These are phyloP conservation scores for Pilophorus perplexus DNA, from an alignment of 2,888 invertebrate species.

Conservation along the genomic window DNA sequence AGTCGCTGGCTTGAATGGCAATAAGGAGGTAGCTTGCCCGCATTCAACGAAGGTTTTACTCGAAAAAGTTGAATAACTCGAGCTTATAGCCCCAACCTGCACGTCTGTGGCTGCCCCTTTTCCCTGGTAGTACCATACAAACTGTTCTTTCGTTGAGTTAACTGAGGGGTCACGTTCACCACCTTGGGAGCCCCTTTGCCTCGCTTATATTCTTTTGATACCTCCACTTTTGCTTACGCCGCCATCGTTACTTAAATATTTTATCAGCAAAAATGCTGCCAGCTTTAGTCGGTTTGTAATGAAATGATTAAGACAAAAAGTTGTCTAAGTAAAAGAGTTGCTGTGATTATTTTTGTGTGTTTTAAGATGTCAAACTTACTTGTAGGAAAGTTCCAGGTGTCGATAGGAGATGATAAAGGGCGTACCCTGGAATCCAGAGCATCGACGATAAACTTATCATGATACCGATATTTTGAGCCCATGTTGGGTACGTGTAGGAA, in stretches of 20 bases:
- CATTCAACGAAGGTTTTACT: background rate
- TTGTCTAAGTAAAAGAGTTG: too few relatives aligned
- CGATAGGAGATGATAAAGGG: constrained; percentile 59
- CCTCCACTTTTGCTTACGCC: background rate
- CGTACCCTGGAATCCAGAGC: constrained; percentile 65
- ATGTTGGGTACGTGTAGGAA: constrained; percentile 59
- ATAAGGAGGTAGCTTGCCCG: background rate
- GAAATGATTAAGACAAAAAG: too few relatives aligned
- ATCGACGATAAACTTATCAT: constrained; percentile 63
- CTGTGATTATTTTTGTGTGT: too few relatives aligned
- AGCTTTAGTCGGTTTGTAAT: too few relatives aligned
- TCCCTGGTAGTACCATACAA: background rate
- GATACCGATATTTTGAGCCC: constrained; percentile 63
- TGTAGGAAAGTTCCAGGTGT: constrained; percentile 58
- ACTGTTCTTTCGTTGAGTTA: too few relatives aligned
- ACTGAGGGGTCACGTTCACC: constrained; percentile 1
- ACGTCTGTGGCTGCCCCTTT: background rate
- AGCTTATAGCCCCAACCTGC: constrained; percentile 2
- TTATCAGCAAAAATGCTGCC: too few relatives aligned
- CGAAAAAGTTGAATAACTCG: constrained; percentile 8
- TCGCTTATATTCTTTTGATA: background rate
- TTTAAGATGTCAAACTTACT: too few relatives aligned
- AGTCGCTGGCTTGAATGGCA: constrained; percentile 2
- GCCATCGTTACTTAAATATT: too few relatives aligned
- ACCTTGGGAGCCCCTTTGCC: too few relatives aligned